A percentile compares a stretch with the other conserved stretches of the same genome.
phyloP scores from a whole-genome alignment of 2,113 vertebrate genomes.

The Casuarius casuarius region DNA sequence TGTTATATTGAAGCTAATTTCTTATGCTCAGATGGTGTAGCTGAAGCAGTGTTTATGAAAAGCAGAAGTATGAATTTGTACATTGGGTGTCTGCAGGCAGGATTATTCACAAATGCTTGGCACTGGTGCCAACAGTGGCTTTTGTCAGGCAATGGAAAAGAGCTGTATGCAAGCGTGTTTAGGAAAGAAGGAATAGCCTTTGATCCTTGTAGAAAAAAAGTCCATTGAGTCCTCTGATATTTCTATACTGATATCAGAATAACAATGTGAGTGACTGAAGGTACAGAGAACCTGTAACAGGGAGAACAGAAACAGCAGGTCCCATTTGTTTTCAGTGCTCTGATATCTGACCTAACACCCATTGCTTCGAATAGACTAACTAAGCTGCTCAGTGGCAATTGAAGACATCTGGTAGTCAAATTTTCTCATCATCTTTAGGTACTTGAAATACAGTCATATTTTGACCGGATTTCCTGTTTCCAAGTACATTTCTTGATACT shows the following conservation, averaged over 20 bases:
- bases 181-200: background rate
- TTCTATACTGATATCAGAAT: conserved; percentile 49
- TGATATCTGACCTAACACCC: conserved; percentile 52
- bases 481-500: background rate
- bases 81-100: background rate
- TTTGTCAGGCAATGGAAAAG: conserved; percentile 34
- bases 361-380: conserved; percentile 34
- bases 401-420: conserved; percentile 14
- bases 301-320: conserved; percentile 16
- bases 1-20: conserved; percentile 24
- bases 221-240: background rate
- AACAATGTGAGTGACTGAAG: background rate
- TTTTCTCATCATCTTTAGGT: conserved; percentile 37
- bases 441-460: conserved; percentile 13
- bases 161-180: background rate
- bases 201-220: conserved; percentile 28
- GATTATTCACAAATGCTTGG: conserved; percentile 35
- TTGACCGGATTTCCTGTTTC: background rate
- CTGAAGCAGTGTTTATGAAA: conserved; percentile 39
- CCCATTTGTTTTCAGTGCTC: conserved; percentile 43
- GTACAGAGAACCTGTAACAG: background rate
- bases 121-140: background rate
- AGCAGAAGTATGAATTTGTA: conserved; percentile 13
- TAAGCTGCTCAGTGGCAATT: background rate
- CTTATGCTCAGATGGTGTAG: conserved; percentile 14